Conservation (phyloP, 2,797 vertebrate species). For the Semaprochilodus insignis region DNA sequence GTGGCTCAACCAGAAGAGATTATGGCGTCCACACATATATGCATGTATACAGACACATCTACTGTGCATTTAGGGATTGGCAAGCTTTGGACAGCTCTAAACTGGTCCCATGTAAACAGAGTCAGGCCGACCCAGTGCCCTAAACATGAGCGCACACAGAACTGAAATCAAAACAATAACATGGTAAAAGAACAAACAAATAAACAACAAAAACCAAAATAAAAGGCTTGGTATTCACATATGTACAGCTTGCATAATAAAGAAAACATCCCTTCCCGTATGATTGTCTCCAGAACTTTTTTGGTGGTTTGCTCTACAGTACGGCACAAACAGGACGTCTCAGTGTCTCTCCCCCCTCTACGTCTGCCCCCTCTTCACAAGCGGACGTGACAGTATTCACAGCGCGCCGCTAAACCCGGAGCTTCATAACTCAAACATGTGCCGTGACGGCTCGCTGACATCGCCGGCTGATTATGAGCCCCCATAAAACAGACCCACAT, state of each 20-base stretch:
- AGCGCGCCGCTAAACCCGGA: slow-evolving; percentile 40
- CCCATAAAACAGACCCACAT: slow-evolving; percentile 59
- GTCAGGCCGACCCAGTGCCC: neutral
- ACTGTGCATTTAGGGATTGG: neutral
- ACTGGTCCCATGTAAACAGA: neutral
- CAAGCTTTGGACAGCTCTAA: neutral
- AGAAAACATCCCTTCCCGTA: slow-evolving; percentile 24
- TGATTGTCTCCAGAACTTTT: slow-evolving; percentile 62
- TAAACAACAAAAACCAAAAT: slow-evolving; percentile 53
- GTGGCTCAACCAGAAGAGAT: slow-evolving; percentile 14
- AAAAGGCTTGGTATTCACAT: slow-evolving; percentile 57
- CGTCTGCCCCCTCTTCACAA: slow-evolving; percentile 60
- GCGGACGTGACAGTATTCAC: slow-evolving; percentile 63
- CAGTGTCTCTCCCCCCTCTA: slow-evolving; percentile 2
- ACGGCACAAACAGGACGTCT: slow-evolving; percentile 23
- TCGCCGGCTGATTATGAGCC: slow-evolving; percentile 56
- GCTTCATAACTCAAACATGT: slow-evolving; percentile 52
- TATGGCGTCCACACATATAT: slow-evolving; percentile 27
- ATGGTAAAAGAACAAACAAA: slow-evolving; percentile 55
- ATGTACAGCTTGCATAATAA: slow-evolving; percentile 66
- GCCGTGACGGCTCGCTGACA: slow-evolving; percentile 49
- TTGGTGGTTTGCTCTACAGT: slow-evolving; percentile 17
- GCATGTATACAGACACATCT: neutral
- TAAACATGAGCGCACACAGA: neutral
- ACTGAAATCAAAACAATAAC: slow-evolving; percentile 48